Conservation (phyloP, 37 sponge, comb jelly and placozoan genomes). For the Eunapius fragilis region DNA sequence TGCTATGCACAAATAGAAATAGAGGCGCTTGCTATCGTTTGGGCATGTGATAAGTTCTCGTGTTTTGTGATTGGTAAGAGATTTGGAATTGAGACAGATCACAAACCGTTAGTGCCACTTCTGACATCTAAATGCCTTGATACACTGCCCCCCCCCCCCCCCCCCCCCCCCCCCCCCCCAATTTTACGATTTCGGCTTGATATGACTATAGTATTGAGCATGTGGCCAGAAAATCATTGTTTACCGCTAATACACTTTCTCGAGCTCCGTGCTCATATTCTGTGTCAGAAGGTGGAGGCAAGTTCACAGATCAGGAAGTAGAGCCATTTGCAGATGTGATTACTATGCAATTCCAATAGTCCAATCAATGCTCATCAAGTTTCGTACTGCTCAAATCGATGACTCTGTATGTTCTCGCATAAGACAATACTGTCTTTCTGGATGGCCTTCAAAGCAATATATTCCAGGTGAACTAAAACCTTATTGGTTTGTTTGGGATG, state of each 20-base stretch:
- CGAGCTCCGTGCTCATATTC: slow-evolving; percentile 6
- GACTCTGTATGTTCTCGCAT: slow-evolving; percentile 12
- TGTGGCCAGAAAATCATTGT: neutral
- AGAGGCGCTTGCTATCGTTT: slow-evolving; percentile 25
- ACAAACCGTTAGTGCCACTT: slow-evolving; percentile 24
- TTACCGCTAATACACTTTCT: slow-evolving; percentile 28
- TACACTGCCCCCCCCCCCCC: slow-evolving; percentile 12
- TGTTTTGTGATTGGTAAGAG: slow-evolving; percentile 3
- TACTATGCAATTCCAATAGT: slow-evolving; percentile 11
- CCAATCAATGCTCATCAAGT: slow-evolving; percentile 1
- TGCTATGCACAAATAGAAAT: slow-evolving; percentile 21
- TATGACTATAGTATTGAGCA: slow-evolving; percentile 10
- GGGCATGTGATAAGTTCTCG: slow-evolving; percentile 31
- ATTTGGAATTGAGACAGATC: slow-evolving; percentile 15
- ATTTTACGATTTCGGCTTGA: neutral
- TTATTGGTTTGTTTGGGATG: slow-evolving; percentile 1
- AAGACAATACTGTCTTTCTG: slow-evolving; percentile 9
- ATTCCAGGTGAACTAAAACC: neutral
- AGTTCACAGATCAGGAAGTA: slow-evolving; percentile 14
- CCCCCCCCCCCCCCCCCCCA: slow-evolving; percentile 15
- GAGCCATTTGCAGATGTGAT: neutral
- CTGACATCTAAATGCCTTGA: slow-evolving; percentile 29
- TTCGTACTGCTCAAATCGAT: slow-evolving; percentile 8
- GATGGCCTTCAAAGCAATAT: slow-evolving; percentile 4
- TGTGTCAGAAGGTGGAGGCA: neutral